Conservation (phyloP, 2,113 vertebrate species). For the Chlamydotis undulata region DNA sequence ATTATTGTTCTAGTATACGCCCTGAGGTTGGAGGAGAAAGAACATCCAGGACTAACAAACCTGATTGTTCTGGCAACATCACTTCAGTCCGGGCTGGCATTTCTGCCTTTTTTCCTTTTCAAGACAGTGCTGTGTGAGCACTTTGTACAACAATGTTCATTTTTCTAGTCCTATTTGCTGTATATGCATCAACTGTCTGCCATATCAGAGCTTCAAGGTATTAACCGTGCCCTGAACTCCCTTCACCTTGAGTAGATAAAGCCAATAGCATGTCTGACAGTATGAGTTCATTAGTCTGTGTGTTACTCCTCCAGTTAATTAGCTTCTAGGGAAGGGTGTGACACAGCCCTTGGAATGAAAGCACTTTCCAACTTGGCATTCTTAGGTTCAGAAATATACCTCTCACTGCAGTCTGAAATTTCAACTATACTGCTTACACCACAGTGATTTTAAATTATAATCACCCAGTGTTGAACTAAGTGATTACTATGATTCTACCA, state of each 20-base stretch:
- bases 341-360: constrained; percentile 61
- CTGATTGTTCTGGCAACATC: constrained; percentile 75
- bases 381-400: constrained; percentile 51
- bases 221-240: constrained; percentile 23
- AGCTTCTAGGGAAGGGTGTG: constrained; percentile 66
- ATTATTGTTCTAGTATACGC: constrained; percentile 77
- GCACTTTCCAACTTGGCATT: constrained; percentile 66
- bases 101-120: constrained; percentile 45
- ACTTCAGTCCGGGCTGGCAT: constrained; percentile 60
- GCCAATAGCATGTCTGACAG: constrained; percentile 31
- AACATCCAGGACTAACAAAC: constrained; percentile 82
- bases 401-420: constrained; percentile 66
- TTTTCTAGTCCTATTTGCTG: constrained; percentile 33
- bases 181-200: background rate
- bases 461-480: constrained; percentile 51
- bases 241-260: constrained; percentile 22
- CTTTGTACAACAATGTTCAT: constrained; percentile 38
- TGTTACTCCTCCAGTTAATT: constrained; percentile 62
- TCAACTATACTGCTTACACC: constrained; percentile 48
- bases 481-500: constrained; percentile 55
- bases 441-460: constrained; percentile 64
- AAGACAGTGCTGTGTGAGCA: constrained; percentile 46
- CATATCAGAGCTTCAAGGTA: background rate
- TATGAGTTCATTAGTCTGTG: constrained; percentile 36
- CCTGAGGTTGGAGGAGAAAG: constrained; percentile 74